Evolutionary conservation across 2,113 vertebrate species (phyloP).

Genomic region (Aegithalos caudatus): DNA sequence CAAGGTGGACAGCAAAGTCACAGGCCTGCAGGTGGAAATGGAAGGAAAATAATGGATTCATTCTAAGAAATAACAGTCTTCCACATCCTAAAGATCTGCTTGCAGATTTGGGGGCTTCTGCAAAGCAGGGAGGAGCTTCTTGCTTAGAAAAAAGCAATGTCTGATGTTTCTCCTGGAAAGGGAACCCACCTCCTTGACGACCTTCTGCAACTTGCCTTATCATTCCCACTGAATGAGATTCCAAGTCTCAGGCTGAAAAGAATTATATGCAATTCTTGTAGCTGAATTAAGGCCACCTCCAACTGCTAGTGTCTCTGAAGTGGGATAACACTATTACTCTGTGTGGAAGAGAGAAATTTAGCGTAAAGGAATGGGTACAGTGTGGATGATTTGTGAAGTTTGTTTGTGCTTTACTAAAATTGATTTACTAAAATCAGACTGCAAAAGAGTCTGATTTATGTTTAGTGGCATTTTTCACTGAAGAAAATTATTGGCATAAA

Average conservation of each 20-base stretch:
- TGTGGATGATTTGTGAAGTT: not conserved
- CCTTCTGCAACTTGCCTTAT: not conserved
- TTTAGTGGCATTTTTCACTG: constrained; percentile 23
- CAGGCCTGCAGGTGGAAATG: not conserved
- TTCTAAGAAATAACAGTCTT: not conserved
- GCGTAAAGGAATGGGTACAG: not conserved
- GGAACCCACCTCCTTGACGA: not conserved
- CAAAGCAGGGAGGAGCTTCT: not conserved
- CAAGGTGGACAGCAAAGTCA: not conserved
- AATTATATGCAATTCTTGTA: not conserved
- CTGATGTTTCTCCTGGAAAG: not conserved
- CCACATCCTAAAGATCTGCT: not conserved
- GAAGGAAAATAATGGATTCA: not conserved
- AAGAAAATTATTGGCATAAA: not conserved
- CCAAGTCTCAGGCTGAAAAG: not conserved
- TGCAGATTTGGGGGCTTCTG: not conserved
- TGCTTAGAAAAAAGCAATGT: not conserved
- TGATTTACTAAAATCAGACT: no score
- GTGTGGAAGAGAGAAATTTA: not conserved
- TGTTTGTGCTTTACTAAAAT: not conserved
- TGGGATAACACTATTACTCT: not conserved
- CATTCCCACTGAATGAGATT: not conserved
- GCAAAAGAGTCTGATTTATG: not conserved
- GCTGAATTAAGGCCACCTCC: not conserved
- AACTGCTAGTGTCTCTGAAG: not conserved